Conservation (phyloP, 64 coral and sea anemone genomes). For the Anthopleura sola region DNA sequence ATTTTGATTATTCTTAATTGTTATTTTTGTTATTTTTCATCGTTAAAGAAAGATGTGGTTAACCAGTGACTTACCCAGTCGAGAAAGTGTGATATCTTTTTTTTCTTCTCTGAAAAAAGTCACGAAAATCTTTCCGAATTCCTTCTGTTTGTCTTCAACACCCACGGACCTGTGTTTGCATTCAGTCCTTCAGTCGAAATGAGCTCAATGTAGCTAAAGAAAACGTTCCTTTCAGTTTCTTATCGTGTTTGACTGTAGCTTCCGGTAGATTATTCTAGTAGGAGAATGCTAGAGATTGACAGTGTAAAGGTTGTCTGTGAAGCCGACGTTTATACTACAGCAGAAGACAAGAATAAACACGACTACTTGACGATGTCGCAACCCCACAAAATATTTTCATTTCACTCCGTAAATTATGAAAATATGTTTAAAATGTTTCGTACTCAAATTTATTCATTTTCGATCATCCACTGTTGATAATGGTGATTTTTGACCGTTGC, state of each 20-base stretch:
- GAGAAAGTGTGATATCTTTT: not conserved
- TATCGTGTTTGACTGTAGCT: not conserved
- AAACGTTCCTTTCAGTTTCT: not conserved
- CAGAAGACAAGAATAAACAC: not conserved
- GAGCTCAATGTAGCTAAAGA: not conserved
- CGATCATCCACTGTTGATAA: not conserved
- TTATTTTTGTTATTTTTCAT: not conserved
- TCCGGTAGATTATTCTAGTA: not conserved
- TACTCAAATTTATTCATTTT: not conserved
- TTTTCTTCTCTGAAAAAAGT: not conserved
- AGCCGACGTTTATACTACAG: no score
- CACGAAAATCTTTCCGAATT: not conserved
- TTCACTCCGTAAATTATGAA: not conserved
- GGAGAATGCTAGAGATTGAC: not conserved
- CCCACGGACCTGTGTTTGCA: not conserved
- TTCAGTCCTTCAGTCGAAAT: not conserved
- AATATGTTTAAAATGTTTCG: not conserved
- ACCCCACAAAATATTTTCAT: not conserved
- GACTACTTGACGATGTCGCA: not conserved
- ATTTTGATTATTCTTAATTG: not conserved
- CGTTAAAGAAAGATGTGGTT: not conserved
- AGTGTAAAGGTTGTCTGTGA: not conserved
- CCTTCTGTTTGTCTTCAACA: not conserved
- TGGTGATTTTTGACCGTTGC: not conserved
- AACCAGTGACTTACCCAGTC: constrained; percentile 10